Evolutionary conservation across 2,888 invertebrate species (phyloP).

Genomic region (Mimas tiliae): DNA sequence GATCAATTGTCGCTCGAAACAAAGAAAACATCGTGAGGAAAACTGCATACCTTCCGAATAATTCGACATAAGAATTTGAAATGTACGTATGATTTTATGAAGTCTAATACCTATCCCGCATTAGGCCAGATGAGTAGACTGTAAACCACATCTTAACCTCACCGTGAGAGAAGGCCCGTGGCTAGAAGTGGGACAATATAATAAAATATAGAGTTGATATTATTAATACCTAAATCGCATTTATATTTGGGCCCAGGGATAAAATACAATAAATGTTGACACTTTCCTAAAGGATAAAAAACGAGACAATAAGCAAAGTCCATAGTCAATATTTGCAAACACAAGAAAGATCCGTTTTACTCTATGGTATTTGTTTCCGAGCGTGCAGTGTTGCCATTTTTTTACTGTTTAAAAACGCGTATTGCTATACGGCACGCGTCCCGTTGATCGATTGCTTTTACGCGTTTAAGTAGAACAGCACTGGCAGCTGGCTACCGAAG

Average conservation of each 20-base stretch:
- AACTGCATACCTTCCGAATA: too few relatives aligned
- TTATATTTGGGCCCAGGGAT: background rate
- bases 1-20: too few relatives aligned
- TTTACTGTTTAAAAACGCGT: constrained; percentile 23
- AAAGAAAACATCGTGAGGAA: too few relatives aligned
- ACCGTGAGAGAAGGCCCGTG: too few relatives aligned
- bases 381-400: constrained; percentile 20
- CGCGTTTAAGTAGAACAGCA: constrained; percentile 25
- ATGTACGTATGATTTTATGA: too few relatives aligned
- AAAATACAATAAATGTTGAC: background rate
- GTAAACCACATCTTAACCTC: too few relatives aligned
- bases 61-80: too few relatives aligned
- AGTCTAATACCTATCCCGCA: too few relatives aligned
- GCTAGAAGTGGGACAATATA: too few relatives aligned
- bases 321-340: constrained; percentile 12
- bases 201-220: too few relatives aligned
- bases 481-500: constrained; percentile 25
- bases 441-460: constrained; percentile 28
- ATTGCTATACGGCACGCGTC: constrained; percentile 20
- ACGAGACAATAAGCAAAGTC: constrained; percentile 11
- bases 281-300: background rate
- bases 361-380: constrained; percentile 23
- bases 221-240: too few relatives aligned
- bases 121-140: too few relatives aligned
- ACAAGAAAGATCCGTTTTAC: background rate